Conservation (phyloP, 2,113 vertebrate species). For the Upupa epops region DNA sequence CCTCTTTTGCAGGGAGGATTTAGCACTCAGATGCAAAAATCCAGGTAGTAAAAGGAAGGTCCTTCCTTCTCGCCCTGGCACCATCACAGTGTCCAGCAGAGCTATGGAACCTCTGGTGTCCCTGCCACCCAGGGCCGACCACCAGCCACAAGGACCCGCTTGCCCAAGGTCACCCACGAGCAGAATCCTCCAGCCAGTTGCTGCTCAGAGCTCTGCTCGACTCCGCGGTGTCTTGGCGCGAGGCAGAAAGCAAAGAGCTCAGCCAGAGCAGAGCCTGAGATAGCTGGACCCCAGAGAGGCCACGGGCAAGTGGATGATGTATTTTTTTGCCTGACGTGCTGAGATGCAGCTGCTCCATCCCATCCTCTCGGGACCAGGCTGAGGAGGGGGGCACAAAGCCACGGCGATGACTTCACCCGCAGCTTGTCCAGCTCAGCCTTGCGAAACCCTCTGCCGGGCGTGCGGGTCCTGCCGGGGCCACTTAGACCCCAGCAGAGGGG, state of each 20-base stretch:
- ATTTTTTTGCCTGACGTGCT: neutral
- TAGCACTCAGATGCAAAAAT: neutral
- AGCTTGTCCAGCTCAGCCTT: neutral
- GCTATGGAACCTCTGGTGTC: neutral
- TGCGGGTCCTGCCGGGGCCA: neutral
- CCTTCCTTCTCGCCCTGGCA: neutral
- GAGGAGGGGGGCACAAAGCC: neutral
- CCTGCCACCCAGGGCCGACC: fast-evolving
- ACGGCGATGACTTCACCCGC: neutral
- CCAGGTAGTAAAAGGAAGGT: neutral
- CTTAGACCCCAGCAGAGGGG: neutral
- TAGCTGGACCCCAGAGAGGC: neutral
- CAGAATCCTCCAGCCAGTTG: neutral
- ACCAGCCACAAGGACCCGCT: neutral
- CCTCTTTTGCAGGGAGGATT: neutral
- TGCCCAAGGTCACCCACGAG: neutral
- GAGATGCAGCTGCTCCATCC: neutral
- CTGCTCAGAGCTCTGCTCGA: neutral
- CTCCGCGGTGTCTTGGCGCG: neutral
- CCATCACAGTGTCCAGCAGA: fast-evolving
- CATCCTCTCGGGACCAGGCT: fast-evolving
- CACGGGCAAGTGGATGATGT: fast-evolving
- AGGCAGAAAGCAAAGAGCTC: neutral
- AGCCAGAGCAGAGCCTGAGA: neutral
- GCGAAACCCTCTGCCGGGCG: neutral